A percentile compares a stretch with the other conserved stretches of the same genome.
These are phyloP conservation scores for Drosophila rhopaloa DNA, from an alignment of 1,140 invertebrate species.

Conservation along the genomic window DNA sequence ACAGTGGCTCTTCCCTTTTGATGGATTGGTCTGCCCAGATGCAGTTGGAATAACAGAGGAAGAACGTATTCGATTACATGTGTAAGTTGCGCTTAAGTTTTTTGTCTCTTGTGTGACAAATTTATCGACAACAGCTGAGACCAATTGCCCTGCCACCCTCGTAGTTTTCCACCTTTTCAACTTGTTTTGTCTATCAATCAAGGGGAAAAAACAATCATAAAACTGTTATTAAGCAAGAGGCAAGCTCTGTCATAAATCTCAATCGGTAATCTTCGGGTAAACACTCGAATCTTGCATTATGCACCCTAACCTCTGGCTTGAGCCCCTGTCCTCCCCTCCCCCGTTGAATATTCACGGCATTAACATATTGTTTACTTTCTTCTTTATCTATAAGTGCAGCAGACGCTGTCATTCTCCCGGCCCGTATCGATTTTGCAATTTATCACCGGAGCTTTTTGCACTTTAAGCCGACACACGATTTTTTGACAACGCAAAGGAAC, in stretches of 20 bases:
- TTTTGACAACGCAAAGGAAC: no score
- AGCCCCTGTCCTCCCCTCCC: neutral
- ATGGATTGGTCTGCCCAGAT: slow-evolving; percentile 70
- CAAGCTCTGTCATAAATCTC: slow-evolving; percentile 69
- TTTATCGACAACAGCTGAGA: slow-evolving; percentile 75
- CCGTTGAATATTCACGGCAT: slow-evolving; percentile 35
- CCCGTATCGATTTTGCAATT: slow-evolving; percentile 63
- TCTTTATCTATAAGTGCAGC: slow-evolving; percentile 36
- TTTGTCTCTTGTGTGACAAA: slow-evolving; percentile 62
- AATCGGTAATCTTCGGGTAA: slow-evolving; percentile 57
- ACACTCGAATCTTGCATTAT: slow-evolving; percentile 30
- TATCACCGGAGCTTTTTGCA: slow-evolving; percentile 60
- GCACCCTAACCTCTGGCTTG: slow-evolving; percentile 10
- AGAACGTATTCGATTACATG: slow-evolving; percentile 72
- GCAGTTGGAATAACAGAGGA: slow-evolving; percentile 33
- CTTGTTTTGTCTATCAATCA: slow-evolving; percentile 61
- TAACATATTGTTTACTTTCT: slow-evolving; percentile 76
- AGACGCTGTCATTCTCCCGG: neutral
- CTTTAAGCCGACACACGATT: no score
- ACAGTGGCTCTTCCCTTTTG: slow-evolving; percentile 44
- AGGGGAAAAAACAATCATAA: slow-evolving; percentile 64
- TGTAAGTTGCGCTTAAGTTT: slow-evolving; percentile 75
- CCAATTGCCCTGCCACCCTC: slow-evolving; percentile 47
- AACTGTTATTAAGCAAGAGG: slow-evolving; percentile 68
- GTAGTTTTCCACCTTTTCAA: slow-evolving; percentile 19